phyloP scores from a whole-genome alignment of 2,113 vertebrate genomes.

The Thamnophis sirtalis region DNA sequence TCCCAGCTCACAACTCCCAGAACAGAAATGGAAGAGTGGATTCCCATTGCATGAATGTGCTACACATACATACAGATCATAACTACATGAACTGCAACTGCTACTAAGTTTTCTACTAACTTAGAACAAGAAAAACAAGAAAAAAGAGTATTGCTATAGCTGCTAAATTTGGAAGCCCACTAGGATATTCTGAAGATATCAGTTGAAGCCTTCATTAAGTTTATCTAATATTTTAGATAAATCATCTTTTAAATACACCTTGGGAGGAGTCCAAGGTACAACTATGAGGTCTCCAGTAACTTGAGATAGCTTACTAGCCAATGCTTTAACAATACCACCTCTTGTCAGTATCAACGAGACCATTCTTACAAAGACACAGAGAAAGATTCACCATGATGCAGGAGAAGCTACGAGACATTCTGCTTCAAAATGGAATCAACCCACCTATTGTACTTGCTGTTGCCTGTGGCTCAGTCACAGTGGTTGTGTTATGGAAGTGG shows the following conservation, averaged over 20 bases:
- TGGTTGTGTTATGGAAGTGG: constrained; percentile 18
- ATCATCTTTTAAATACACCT: background rate
- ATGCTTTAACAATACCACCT: rapidly evolving
- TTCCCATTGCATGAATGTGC: background rate
- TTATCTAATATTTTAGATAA: background rate
- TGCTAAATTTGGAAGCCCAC: background rate
- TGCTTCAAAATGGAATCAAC: constrained; percentile 5
- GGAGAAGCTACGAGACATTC: constrained; percentile 15
- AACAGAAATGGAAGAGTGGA: background rate
- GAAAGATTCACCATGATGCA: constrained; percentile 20
- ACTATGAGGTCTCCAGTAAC: background rate
- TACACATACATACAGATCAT: background rate
- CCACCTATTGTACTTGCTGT: background rate
- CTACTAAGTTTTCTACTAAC: background rate
- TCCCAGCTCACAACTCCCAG: background rate
- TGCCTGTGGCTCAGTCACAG: constrained; percentile 40
- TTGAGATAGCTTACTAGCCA: background rate
- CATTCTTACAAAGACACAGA: background rate
- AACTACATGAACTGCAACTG: background rate
- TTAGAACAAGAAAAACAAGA: too few species aligned
- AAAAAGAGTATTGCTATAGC: background rate
- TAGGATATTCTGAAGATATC: too few species aligned
- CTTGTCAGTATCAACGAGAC: background rate
- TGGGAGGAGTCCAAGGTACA: background rate
- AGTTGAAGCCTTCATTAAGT: background rate